A percentile compares a stretch with the other conserved stretches of the same genome.
Conservation (phyloP, 1,140 invertebrate species). For the Subanguina moxae region DNA sequence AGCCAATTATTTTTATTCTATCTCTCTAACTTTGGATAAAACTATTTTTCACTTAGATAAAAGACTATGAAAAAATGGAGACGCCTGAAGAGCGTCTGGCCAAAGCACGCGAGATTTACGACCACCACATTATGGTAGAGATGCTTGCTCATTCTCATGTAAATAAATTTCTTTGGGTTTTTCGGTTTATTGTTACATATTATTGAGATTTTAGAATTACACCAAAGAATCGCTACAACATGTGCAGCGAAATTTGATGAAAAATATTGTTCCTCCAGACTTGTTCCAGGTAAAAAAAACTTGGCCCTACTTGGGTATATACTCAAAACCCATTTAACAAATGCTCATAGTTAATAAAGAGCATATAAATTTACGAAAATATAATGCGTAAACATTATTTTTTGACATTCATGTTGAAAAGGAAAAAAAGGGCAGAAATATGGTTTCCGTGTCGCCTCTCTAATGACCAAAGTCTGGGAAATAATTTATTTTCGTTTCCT, state of each 20-base stretch:
- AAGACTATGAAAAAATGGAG: constrained; percentile 95
- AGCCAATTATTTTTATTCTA: too few species aligned
- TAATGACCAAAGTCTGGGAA: too few species aligned
- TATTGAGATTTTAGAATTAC: constrained; percentile 73
- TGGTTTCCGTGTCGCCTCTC: too few species aligned
- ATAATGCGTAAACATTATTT: too few species aligned
- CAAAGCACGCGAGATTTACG: constrained; percentile 92
- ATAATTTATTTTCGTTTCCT: too few species aligned
- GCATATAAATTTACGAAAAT: too few species aligned
- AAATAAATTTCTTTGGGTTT: constrained; percentile 16
- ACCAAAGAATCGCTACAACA: constrained; percentile 89
- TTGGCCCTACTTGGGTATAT: too few species aligned
- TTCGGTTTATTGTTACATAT: constrained; percentile 2
- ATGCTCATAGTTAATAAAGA: too few species aligned
- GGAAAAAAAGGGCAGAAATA: constrained; percentile 2
- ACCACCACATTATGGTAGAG: constrained; percentile 99
- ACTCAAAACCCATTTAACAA: too few species aligned
- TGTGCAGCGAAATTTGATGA: constrained; percentile 94
- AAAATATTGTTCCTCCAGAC: constrained; percentile 89
- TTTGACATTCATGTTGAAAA: too few species aligned
- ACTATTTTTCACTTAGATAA: constrained; percentile 71
- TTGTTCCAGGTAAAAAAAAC: constrained; percentile 81
- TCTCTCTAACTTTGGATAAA: constrained; percentile 10
- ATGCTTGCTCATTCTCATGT: constrained; percentile 91
- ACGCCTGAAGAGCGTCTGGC: constrained; percentile 88